Base-by-base conservation (phyloP, 2,888 invertebrate species). In the Entomobrya proxima region DNA sequence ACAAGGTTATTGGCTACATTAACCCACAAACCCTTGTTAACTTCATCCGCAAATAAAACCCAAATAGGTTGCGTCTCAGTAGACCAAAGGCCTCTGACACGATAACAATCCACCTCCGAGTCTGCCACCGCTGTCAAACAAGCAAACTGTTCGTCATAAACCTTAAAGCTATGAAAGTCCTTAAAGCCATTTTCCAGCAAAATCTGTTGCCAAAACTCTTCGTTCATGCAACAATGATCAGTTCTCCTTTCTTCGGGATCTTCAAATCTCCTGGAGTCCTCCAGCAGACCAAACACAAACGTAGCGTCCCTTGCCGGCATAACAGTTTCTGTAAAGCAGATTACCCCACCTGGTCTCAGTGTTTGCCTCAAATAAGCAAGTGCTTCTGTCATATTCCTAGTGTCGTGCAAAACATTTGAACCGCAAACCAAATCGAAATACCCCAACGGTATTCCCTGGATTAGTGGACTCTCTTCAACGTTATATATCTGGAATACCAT, bases 401-500 rank as follows among this genome's bases (percentile, higher is more conserved):
- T 84, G 0, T 79, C 86, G 32, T 86, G 86, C 6, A 86, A 50
- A 2, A 86, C 86, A n/a, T 72, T 67, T 0, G 40, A 37, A 0
- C 75, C 83, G 6, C 61, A 6, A 15, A 83, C 74, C 15, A 74
- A 40, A 40, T 86, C 86, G 44, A 61, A 86, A 18, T 86, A 75
- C 13, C 76, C 69, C 13, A 83, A 35, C 0, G 37, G 40, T 27
- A 86, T 79, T 30, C 86, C 83, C 32, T 86, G 86, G 9, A 15
- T 13, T 15, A 82, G 5, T 11, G 86, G 79, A 32, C 76, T 58
- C 30, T 86, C 72, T 30, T 86, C 86, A 37, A 86, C 69, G 55
- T 86, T 69, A 13, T 84, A 44, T 4, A 52, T 61, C 15, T 35
- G 13, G 40, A 79, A 86, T 1, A 18, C 58, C 11, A 84, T 37